Conservation (phyloP, 2,888 invertebrate genomes). For the Lagria hirta region DNA sequence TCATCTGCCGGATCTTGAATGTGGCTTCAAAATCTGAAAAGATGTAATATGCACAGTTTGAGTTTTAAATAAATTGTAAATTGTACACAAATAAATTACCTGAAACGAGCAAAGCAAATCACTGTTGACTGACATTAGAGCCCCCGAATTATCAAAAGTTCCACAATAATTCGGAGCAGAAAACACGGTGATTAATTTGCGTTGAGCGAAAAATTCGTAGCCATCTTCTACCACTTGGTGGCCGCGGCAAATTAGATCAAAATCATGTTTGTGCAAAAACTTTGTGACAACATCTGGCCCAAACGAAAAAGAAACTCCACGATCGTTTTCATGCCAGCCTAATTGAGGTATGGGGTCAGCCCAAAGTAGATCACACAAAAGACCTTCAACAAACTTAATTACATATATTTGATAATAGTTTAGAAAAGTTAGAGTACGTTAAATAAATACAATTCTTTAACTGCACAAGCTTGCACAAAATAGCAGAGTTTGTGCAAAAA, state of each 20-base stretch:
- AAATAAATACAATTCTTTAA: no score
- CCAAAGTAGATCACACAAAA: conserved; percentile 93
- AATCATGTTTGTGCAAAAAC: conserved; percentile 93
- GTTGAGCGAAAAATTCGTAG: conserved; percentile 99
- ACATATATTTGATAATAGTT: no score
- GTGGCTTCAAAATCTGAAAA: conserved; percentile 21
- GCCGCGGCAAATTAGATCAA: conserved; percentile 96
- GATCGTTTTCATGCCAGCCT: conserved; percentile 96
- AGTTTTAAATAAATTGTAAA: conserved; percentile 1
- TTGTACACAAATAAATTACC: conserved; percentile 56
- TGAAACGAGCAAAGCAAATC: conserved; percentile 43
- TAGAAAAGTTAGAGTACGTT: no score
- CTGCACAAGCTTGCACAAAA: no score
- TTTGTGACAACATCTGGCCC: conserved; percentile 97
- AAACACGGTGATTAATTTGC: conserved; percentile 89
- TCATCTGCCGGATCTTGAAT: conserved; percentile 5
- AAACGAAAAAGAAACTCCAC: conserved; percentile 97
- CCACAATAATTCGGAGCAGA: conserved; percentile 49
- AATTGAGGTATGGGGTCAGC: conserved; percentile 90
- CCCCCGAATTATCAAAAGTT: conserved; percentile 47
- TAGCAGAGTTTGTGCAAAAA: no score
- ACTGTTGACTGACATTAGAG: conserved; percentile 42
- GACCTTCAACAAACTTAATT: conserved; percentile 6
- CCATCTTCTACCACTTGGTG: conserved; percentile 96
- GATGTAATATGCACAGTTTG: conserved; percentile 1